phyloP scores from a whole-genome alignment of 1,140 invertebrate species.

The Colletes gigas region DNA sequence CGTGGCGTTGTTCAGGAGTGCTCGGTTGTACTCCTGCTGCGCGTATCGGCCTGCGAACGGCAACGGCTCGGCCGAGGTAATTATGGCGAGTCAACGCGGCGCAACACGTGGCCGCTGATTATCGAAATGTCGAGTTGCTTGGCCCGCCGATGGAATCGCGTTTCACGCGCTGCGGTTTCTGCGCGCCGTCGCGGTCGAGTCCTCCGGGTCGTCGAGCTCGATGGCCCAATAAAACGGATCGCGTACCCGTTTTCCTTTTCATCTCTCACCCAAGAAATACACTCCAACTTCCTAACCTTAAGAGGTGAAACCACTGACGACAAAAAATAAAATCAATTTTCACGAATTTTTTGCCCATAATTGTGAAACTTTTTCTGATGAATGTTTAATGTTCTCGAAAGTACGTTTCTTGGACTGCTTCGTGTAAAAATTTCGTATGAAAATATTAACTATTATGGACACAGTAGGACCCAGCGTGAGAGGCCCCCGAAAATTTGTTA shows the following conservation, averaged over 20 bases:
- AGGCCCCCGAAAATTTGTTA: too few species aligned
- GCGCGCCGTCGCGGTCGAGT: not conserved
- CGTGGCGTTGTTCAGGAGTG: not conserved
- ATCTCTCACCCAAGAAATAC: not conserved
- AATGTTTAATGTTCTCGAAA: too few species aligned
- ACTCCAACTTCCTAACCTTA: too few species aligned
- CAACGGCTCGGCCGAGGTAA: constrained; percentile 53
- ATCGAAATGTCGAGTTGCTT: constrained; percentile 62
- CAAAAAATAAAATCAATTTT: too few species aligned
- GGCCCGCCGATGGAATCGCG: constrained; percentile 41
- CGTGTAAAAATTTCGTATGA: too few species aligned
- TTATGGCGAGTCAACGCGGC: constrained; percentile 58
- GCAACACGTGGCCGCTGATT: constrained; percentile 67
- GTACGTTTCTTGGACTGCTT: too few species aligned
- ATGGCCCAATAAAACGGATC: too few species aligned
- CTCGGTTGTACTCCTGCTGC: not conserved
- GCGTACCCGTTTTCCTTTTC: not conserved
- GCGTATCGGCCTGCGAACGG: constrained; percentile 15
- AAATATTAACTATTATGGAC: too few species aligned
- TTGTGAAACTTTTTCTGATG: too few species aligned
- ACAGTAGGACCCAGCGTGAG: too few species aligned
- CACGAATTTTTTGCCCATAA: too few species aligned
- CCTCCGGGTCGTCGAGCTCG: not conserved
- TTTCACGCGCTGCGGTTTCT: constrained; percentile 38
- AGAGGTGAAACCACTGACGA: too few species aligned